These are phyloP conservation scores for Acanthosepion lycidas DNA, from an alignment of 2,888 invertebrate species.

Conservation along the genomic window DNA sequence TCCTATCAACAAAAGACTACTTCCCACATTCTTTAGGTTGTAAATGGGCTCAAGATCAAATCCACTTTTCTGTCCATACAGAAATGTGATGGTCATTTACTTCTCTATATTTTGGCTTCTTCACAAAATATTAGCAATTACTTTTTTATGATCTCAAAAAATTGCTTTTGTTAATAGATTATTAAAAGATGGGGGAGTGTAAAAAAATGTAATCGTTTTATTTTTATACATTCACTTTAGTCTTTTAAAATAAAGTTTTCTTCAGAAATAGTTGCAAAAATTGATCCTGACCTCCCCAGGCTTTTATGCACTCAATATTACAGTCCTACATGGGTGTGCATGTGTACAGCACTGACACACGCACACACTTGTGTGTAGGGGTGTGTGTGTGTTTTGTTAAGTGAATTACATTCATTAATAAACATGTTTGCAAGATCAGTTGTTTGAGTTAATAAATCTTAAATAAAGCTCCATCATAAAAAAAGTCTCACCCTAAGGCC, in stretches of 20 bases:
- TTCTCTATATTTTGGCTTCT: too few relatives aligned
- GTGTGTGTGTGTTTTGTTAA: background rate
- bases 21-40: too few relatives aligned
- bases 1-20: too few relatives aligned
- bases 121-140: too few relatives aligned
- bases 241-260: background rate
- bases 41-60: too few relatives aligned
- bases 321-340: background rate
- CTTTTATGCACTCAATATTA: background rate
- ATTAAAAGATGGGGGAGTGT: background rate
- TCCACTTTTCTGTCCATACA: too few relatives aligned
- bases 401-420: background rate
- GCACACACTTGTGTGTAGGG: background rate
- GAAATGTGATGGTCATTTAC: too few relatives aligned
- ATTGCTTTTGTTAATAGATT: too few relatives aligned
- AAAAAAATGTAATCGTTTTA: background rate
- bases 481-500: background rate
- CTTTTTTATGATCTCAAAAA: too few relatives aligned
- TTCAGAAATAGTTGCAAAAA: background rate
- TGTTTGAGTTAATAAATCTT: conserved; percentile 6
- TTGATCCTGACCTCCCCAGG: background rate
- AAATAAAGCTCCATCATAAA: background rate
- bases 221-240: background rate
- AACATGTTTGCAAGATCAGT: background rate
- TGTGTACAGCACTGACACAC: background rate